These are phyloP conservation scores for Lithophane leautieri DNA, from an alignment of 2,888 invertebrate genomes.

Conservation along the genomic window DNA sequence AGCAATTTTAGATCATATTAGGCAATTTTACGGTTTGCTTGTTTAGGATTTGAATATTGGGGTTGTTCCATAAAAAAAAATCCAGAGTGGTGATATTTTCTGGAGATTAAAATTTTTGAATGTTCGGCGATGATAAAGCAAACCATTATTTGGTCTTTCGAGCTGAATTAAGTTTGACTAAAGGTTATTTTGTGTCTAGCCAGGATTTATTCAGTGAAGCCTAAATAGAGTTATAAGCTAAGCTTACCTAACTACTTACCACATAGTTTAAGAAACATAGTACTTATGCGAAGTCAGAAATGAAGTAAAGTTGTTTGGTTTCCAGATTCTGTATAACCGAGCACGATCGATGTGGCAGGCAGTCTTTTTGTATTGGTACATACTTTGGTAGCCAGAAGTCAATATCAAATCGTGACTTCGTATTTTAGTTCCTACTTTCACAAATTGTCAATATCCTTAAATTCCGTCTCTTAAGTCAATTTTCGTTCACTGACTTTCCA, in stretches of 20 bases:
- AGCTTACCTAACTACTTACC: no score
- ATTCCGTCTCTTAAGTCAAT: slow-evolving; percentile 6
- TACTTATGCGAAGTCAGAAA: slow-evolving; percentile 2
- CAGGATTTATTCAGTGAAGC: not conserved
- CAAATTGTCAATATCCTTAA: not conserved
- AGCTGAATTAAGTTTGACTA: not conserved
- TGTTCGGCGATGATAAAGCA: not conserved
- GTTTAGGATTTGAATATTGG: slow-evolving; percentile 27
- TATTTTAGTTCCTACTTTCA: not conserved
- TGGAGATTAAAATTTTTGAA: not conserved
- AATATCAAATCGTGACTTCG: not conserved
- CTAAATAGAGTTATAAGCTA: no score
- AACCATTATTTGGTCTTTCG: not conserved
- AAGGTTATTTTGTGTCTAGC: not conserved
- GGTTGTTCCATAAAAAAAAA: slow-evolving; percentile 26
- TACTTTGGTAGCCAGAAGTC: slow-evolving; percentile 6
- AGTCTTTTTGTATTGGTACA: not conserved
- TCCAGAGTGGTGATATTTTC: slow-evolving; percentile 13
- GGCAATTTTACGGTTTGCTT: slow-evolving; percentile 31
- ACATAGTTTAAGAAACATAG: not conserved
- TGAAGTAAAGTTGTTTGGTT: slow-evolving; percentile 14
- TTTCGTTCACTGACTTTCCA: slow-evolving; percentile 1
- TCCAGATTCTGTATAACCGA: slow-evolving; percentile 27
- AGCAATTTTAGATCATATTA: slow-evolving; percentile 38
- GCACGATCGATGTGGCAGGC: not conserved